Evolutionary conservation across 2,113 vertebrate genomes (phyloP).

Genomic region (Bos javanicus): DNA sequence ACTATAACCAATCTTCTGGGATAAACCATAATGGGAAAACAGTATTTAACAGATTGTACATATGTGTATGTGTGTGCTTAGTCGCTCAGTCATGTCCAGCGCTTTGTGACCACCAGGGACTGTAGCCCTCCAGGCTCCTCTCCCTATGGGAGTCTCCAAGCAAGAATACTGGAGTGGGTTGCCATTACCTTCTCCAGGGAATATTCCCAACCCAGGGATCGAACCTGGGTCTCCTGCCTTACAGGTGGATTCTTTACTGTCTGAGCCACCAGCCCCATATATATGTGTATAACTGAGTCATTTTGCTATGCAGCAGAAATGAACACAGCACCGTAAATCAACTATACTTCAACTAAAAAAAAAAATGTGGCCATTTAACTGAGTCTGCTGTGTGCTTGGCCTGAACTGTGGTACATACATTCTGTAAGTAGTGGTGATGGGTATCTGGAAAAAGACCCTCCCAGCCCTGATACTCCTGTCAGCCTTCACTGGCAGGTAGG

Average conservation of each 20-base stretch:
- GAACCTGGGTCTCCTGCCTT: not conserved
- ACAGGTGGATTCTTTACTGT: not conserved
- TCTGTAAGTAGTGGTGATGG: not conserved
- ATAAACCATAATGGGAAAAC: not conserved
- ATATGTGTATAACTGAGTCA: not conserved
- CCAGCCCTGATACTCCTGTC: not conserved
- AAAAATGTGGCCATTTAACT: not conserved
- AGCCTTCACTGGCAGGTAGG: not conserved
- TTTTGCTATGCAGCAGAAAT: not conserved
- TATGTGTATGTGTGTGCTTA: not conserved
- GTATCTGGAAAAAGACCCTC: not conserved
- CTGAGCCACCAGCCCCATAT: not conserved
- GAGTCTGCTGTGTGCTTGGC: not conserved
- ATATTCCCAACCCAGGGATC: not conserved
- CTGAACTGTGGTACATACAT: rapidly evolving
- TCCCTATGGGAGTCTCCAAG: not conserved
- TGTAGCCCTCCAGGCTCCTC: not conserved
- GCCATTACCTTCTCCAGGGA: not conserved
- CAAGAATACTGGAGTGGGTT: not conserved
- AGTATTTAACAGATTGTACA: not conserved
- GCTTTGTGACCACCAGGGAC: not conserved
- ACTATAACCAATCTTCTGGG: not conserved
- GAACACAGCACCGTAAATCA: not conserved
- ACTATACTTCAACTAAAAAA: not conserved
- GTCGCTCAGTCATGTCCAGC: not conserved